A percentile compares a stretch with the other conserved stretches of the same genome.
Evolutionary conservation across 2,888 invertebrate species (phyloP).

Genomic region (Polylopha cassiicola): DNA sequence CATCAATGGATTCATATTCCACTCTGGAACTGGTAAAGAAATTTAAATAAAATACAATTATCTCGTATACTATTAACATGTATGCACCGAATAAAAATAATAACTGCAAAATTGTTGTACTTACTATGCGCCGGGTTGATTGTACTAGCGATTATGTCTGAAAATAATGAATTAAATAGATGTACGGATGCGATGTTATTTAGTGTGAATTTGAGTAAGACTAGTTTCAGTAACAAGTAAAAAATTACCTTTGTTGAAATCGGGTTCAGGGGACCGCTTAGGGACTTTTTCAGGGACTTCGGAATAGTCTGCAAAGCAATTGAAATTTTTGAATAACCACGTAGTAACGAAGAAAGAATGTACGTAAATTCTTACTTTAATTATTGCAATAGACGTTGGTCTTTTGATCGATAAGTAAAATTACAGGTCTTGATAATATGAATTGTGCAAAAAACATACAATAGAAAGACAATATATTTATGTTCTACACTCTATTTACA

Average conservation of each 20-base stretch:
- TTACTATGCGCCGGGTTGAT: conserved; percentile 29
- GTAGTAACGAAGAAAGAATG: too few species aligned
- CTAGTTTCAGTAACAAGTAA: too few species aligned
- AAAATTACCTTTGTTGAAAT: conserved; percentile 35
- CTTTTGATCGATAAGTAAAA: too few species aligned
- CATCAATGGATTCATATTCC: conserved; percentile 34
- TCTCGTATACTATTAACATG: not conserved
- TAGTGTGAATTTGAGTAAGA: too few species aligned
- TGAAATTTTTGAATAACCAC: conserved; percentile 13
- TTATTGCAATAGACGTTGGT: too few species aligned
- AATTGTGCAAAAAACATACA: too few species aligned
- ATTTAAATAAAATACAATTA: too few species aligned
- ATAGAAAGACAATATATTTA: too few species aligned
- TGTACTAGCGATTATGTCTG: conserved; percentile 25
- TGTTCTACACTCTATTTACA: too few species aligned
- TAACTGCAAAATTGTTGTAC: conserved; percentile 10
- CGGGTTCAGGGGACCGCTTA: conserved; percentile 29
- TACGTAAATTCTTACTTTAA: too few species aligned
- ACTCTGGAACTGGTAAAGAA: conserved; percentile 47
- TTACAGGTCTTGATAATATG: too few species aligned
- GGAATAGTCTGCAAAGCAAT: conserved; percentile 42
- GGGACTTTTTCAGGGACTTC: conserved; percentile 39
- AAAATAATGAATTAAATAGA: conserved; percentile 25
- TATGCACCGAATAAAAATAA: not conserved
- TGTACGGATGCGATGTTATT: too few species aligned